A percentile compares a stretch with the other conserved stretches of the same genome.
Conservation (phyloP, 1,140 invertebrate genomes). For the Cotesia typhae region DNA sequence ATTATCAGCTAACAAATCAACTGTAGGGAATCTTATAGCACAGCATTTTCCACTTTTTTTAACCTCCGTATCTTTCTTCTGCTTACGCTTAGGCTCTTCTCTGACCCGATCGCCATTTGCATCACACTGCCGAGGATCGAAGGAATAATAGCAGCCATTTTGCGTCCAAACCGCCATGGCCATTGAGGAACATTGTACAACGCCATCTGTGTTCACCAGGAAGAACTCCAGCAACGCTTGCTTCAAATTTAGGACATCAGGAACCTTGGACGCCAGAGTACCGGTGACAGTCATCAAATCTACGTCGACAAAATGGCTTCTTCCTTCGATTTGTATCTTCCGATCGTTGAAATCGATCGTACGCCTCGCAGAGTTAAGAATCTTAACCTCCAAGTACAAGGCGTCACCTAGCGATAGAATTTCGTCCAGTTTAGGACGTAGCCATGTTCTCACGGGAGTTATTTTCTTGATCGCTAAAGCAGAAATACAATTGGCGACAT, state of each 20-base stretch:
- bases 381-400: constrained; percentile 43
- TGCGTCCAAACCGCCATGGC: constrained; percentile 54
- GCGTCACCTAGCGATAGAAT: constrained; percentile 53
- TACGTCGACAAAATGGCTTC: constrained; percentile 46
- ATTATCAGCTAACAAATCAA: constrained; percentile 41
- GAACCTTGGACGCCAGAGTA: constrained; percentile 51
- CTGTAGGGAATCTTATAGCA: constrained; percentile 48
- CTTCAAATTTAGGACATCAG: constrained; percentile 47
- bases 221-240: constrained; percentile 56
- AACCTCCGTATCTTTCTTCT: constrained; percentile 8
- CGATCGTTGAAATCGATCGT: constrained; percentile 49
- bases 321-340: constrained; percentile 44
- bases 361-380: constrained; percentile 45
- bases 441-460: constrained; percentile 52
- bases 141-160: constrained; percentile 53
- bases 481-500: constrained; percentile 51
- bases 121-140: constrained; percentile 56
- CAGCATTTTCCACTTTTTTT: constrained; percentile 53
- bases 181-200: constrained; percentile 52
- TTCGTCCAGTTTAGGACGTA: constrained; percentile 51
- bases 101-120: constrained; percentile 41
- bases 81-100: constrained; percentile 30
- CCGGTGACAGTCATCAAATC: constrained; percentile 54
- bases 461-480: constrained; percentile 51
- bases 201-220: constrained; percentile 47